Percentiles rank a stretch among this genome's conserved stretches.
phyloP scores from a whole-genome alignment of 2,888 invertebrate species.

The Ypsolopha sequella region DNA sequence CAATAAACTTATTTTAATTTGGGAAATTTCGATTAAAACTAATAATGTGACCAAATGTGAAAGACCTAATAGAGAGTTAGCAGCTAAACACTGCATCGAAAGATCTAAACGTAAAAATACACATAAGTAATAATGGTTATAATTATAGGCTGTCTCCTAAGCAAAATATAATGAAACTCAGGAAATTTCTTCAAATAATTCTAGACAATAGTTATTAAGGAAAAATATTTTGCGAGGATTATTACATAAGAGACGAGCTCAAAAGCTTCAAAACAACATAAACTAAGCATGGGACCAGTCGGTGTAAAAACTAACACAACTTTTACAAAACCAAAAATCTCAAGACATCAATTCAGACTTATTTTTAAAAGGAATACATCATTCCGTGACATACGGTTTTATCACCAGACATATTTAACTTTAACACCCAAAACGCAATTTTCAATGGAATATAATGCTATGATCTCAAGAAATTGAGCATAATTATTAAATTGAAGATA shows the following conservation, averaged over 20 bases:
- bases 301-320: neutral
- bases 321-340: too few relatives aligned
- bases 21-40: neutral
- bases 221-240: neutral
- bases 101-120: neutral
- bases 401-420: too few relatives aligned
- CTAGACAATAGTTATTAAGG: neutral
- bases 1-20: too few relatives aligned
- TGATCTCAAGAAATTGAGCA: too few relatives aligned
- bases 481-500: too few relatives aligned
- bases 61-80: neutral
- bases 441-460: too few relatives aligned
- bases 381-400: too few relatives aligned
- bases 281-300: constrained; percentile 2
- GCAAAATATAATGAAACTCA: neutral
- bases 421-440: too few relatives aligned
- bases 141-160: neutral
- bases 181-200: neutral
- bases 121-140: neutral
- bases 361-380: too few relatives aligned
- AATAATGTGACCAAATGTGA: neutral
- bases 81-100: neutral
- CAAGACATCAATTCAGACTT: too few relatives aligned
- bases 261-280: neutral
- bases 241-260: neutral